Evolutionary conservation across 2,797 vertebrate species (phyloP).

Genomic region (Gorsachius magnificus): DNA sequence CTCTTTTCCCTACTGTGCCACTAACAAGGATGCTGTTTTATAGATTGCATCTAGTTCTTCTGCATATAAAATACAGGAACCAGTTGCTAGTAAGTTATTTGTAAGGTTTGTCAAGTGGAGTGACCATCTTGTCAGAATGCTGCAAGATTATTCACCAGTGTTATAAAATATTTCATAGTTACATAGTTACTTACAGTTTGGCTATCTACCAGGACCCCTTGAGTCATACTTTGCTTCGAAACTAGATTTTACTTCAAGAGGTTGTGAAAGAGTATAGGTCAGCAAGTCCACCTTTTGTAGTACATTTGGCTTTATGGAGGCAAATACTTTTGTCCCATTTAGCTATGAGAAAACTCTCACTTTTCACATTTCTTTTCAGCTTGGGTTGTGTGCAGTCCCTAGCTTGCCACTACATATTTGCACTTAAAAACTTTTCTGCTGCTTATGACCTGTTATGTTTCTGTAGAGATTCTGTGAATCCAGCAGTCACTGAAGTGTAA

Average conservation of each 20-base stretch:
- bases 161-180: not conserved
- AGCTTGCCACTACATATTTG: not conserved
- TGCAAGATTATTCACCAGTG: not conserved
- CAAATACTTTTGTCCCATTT: not conserved
- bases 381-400: not conserved
- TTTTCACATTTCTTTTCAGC: not conserved
- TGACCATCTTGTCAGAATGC: not conserved
- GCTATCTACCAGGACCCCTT: not conserved
- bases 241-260: not conserved
- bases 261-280: not conserved
- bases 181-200: not conserved
- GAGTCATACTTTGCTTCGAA: not conserved
- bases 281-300: not conserved
- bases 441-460: not conserved
- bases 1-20: not conserved
- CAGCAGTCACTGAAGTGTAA: not conserved
- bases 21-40: not conserved
- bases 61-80: not conserved
- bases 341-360: not conserved
- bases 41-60: not conserved
- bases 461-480: not conserved
- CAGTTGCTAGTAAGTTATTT: not conserved
- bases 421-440: not conserved
- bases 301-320: not conserved
- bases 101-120: not conserved